Base-by-base conservation (phyloP, 2,888 invertebrate genomes). In the Caenorhabditis afra region DNA sequence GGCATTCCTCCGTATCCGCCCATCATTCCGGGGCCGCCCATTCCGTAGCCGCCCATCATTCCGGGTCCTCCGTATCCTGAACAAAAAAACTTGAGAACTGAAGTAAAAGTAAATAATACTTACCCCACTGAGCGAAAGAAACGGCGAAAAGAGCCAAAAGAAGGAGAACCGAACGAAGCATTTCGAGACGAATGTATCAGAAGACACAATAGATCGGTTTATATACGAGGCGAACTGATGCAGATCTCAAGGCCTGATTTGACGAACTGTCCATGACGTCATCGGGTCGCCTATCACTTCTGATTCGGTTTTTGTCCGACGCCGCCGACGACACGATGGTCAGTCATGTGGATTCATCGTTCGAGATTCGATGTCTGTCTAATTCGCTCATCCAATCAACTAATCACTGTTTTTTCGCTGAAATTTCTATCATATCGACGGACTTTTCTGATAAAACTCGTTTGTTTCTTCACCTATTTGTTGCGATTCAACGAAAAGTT, bases 21-120 rank as follows among this genome's bases (percentile, higher is more conserved):
- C 35, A 53, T 53, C 68, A 59, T 61, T 44, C 49, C 50, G 4
- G 68, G 59, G 0, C 58, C 58, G n/a, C 39, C 41, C 68, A 68
- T 68, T 18, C 68, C 68, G 16, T 68, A 68, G 5, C 68, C 68
- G 7, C 67, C 67, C 59, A 59, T 59, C 68, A 59, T 59, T 37
- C 65, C 65, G 12, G 66, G 66, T 0, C 66, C 66, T 7, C 59
- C 58, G 44, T 68, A 68, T 4, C 68, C 68, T 68, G 44, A 47
- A 68, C 50, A 11, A 10, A 22, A 22, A 8, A 11, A 7, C 23
- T 29, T 29, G 3, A 29, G 29, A 14, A 41, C 3, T 41, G 4
- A 14, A 8, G 14, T 20, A 23, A 12, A 14, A 50, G 12, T 7
- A 11, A 16, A 16, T 20, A 39, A 11, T n/a, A 55, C 64, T 53